Percentiles rank a stretch among this genome's conserved stretches.
phyloP scores from a whole-genome alignment of 2,113 vertebrate species.

The Ifrita kowaldi region DNA sequence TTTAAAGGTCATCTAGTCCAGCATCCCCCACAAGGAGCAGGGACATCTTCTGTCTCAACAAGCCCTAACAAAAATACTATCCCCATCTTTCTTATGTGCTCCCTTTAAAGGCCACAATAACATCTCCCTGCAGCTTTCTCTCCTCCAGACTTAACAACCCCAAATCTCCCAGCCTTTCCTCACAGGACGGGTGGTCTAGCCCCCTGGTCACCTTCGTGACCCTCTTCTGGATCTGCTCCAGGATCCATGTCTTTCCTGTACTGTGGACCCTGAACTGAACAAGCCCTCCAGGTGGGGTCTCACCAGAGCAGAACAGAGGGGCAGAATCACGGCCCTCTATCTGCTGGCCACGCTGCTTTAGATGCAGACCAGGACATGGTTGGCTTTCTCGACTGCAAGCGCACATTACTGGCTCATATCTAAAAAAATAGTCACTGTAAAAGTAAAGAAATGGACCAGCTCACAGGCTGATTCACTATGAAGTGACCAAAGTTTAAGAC shows the following conservation, averaged over 20 bases:
- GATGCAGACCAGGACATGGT: not conserved
- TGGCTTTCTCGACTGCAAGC: fast-evolving
- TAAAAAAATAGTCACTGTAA: not conserved
- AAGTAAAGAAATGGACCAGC: not conserved
- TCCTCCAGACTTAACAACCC: not conserved
- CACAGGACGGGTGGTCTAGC: not conserved
- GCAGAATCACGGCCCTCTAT: not conserved
- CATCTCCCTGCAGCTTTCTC: not conserved
- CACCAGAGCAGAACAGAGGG: not conserved
- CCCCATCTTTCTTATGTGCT: not conserved
- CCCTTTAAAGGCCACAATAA: not conserved
- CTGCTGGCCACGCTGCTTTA: not conserved
- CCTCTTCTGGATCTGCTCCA: not conserved
- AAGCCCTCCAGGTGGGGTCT: not conserved
- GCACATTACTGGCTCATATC: not conserved
- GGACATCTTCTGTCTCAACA: not conserved
- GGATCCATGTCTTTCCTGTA: not conserved
- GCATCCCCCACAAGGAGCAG: not conserved
- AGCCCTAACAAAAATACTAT: not conserved
- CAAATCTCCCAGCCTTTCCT: not conserved
- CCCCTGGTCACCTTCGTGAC: not conserved
- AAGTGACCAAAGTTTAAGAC: conserved; percentile 19
- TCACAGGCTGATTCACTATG: not conserved
- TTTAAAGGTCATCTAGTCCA: not conserved
- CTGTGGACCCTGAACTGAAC: not conserved